A percentile compares a stretch with the other conserved stretches of the same genome.
These are phyloP conservation scores for Elephas maximus DNA, from an alignment of 2,113 vertebrate genomes.

Conservation along the genomic window DNA sequence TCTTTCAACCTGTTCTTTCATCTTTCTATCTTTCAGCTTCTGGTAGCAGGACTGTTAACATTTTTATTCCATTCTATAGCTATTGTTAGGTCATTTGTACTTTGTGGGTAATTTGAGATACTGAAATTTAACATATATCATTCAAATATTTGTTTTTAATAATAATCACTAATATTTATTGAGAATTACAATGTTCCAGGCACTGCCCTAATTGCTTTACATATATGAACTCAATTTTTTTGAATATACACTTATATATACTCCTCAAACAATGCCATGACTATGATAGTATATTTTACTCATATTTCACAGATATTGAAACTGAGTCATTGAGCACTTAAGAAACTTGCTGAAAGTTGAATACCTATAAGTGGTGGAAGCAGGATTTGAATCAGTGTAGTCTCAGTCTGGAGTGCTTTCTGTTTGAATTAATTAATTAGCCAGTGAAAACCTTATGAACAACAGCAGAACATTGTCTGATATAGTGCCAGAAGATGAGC, in stretches of 20 bases:
- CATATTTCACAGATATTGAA: background rate
- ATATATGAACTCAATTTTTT: conserved; percentile 28
- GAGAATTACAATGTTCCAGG: background rate
- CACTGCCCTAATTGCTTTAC: conserved; percentile 2
- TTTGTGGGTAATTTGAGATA: background rate
- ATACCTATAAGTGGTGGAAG: background rate
- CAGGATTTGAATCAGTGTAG: background rate
- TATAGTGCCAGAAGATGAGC: too few relatives aligned
- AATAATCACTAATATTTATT: background rate
- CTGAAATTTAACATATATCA: conserved; percentile 15
- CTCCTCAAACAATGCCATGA: background rate
- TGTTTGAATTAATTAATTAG: conserved; percentile 2
- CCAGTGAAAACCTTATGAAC: too few relatives aligned
- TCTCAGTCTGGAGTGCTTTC: background rate
- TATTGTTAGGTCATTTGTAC: background rate
- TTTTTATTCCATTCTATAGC: conserved; percentile 7
- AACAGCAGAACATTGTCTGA: too few relatives aligned
- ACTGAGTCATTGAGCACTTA: too few relatives aligned
- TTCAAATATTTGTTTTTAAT: background rate
- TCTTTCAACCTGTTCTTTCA: background rate
- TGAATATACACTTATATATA: background rate
- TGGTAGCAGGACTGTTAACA: background rate
- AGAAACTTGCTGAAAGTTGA: background rate
- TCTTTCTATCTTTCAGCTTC: background rate
- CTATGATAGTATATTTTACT: background rate